Evolutionary conservation across 2,888 invertebrate species (phyloP), one percentile per base, ranked within the genome.

Genomic region (Aricia artaxerxes): DNA sequence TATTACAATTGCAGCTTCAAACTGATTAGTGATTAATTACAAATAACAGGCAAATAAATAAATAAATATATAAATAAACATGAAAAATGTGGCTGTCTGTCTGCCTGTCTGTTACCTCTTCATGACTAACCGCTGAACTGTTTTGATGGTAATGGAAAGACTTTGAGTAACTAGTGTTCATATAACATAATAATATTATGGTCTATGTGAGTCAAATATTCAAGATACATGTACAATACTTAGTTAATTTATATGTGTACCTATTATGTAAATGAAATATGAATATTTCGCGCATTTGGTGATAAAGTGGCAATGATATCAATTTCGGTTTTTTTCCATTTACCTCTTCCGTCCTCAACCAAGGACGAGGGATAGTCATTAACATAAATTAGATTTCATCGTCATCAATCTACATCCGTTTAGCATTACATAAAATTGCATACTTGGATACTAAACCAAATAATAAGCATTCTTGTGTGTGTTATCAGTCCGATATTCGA

Each of bases 241-340:
- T 53, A 53, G 44, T 44, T 44, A 44, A 69, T 73, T 77, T 79
- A 35, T 49, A 49, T 73, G 38, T 38, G 53, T 53, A 1, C 57
- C 53, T 31, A 49, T 49, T 73, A 64, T 40, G 61, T 64, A 77
- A 76, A 31, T 76, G 16, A 57, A 57, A 57, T 4, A 57, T 4
- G 11, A 57, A 24, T 78, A 53, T 53, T 77, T 73, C 57, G 69
- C 75, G 40, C 31, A 44, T 13, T 72, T 76, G 40, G 31, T 61
- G 38, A 78, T 73, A 69, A 76, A 76, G 31, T 57, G 31, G 49
- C 13, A 35, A 73, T 49, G 49, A 75, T 75, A 75, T 75, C 75
- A 44, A 49, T 75, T 49, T 75, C 49, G 44, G 76, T 76, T 76
- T 76, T 76, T 57, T 76, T 57, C 76, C 76, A 76, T 13, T 31